Evolutionary conservation across 2,888 invertebrate genomes (phyloP).

Genomic region (Gisinianus flammeolus): DNA sequence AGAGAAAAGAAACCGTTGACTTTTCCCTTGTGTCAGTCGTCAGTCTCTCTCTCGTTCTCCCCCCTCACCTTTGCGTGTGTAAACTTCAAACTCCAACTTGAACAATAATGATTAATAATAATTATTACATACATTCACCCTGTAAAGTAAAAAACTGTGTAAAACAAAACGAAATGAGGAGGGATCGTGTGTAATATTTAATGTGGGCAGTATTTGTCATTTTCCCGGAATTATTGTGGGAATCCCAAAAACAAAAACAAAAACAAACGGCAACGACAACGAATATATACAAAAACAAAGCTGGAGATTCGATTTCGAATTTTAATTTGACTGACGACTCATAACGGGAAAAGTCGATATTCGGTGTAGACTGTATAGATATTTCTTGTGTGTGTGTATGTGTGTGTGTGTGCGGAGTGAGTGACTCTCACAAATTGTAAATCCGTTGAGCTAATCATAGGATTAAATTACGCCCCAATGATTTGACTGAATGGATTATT

Average conservation of each 20-base stretch:
- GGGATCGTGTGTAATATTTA: too few relatives aligned
- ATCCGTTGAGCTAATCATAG: slow-evolving; percentile 30
- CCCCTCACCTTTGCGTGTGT: too few relatives aligned
- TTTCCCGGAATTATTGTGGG: too few relatives aligned
- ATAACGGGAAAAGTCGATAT: background rate
- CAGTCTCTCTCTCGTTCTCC: too few relatives aligned
- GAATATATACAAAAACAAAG: background rate
- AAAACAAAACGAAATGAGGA: background rate
- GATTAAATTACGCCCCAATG: slow-evolving; percentile 42
- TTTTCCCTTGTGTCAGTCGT: background rate
- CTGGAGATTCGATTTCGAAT: background rate
- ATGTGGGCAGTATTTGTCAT: too few relatives aligned
- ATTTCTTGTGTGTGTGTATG: background rate
- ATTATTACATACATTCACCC: too few relatives aligned
- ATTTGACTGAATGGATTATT: slow-evolving; percentile 40
- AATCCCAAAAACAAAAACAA: too few relatives aligned
- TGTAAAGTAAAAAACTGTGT: too few relatives aligned
- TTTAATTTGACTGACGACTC: background rate
- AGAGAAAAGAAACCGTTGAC: background rate
- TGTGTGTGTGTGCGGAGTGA: background rate
- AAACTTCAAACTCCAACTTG: background rate
- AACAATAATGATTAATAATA: background rate
- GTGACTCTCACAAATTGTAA: background rate
- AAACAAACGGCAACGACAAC: too few relatives aligned
- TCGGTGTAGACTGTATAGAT: too few relatives aligned